phyloP scores from a whole-genome alignment of 2,888 invertebrate genomes.

The Temnothorax ravouxi region DNA sequence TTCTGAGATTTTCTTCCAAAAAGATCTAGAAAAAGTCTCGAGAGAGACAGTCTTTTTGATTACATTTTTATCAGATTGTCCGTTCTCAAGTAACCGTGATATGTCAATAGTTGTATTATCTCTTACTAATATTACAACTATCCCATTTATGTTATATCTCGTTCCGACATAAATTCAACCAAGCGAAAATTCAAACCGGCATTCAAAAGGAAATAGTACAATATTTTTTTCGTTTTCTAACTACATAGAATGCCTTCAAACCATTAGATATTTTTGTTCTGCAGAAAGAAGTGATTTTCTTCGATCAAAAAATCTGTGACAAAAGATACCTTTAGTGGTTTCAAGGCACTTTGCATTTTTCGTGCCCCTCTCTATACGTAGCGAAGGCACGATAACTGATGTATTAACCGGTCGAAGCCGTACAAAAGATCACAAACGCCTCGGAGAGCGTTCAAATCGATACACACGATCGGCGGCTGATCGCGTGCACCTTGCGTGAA shows the following conservation, averaged over 20 bases:
- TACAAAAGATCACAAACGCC: constrained; percentile 59
- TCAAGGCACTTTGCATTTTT: neutral
- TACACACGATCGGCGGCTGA: constrained; percentile 43
- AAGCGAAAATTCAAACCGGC: neutral
- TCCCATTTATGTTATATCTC: neutral
- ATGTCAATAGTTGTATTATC: neutral
- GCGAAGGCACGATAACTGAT: constrained; percentile 8
- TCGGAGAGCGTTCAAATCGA: constrained; percentile 47
- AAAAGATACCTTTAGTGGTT: neutral
- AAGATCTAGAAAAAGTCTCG: neutral
- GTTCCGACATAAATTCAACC: neutral
- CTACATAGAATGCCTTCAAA: neutral
- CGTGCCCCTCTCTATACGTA: neutral
- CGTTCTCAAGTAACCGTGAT: neutral
- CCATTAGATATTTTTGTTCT: neutral
- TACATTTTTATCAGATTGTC: neutral
- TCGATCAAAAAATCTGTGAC: neutral
- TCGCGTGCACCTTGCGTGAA: constrained; percentile 47
- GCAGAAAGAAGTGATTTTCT: neutral
- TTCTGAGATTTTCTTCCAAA: neutral
- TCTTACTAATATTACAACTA: neutral
- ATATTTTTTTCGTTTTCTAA: constrained; percentile 11
- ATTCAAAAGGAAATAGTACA: neutral
- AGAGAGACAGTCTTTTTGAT: neutral
- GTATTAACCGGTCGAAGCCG: neutral